phyloP scores from a whole-genome alignment of 37 sponge, comb jelly and placozoan species.

The Petrosia ficiformis region DNA sequence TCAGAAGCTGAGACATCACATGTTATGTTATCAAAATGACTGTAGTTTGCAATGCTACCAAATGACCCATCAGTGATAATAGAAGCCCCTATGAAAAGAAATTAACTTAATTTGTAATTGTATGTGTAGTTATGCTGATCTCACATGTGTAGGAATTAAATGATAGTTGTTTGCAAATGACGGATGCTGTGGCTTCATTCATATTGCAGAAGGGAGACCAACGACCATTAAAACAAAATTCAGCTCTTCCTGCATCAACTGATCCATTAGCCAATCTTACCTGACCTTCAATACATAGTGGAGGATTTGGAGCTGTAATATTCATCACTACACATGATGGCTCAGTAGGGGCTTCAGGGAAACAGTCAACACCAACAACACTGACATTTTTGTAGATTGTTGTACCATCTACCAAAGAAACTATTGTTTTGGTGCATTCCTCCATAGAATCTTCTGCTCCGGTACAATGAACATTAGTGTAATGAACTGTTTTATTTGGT shows the following conservation, averaged over 20 bases:
- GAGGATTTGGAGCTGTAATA: not conserved
- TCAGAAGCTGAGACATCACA: not conserved
- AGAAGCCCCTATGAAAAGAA: slow-evolving; percentile 8
- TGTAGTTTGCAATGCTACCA: not conserved
- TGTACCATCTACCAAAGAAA: not conserved
- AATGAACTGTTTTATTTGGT: not conserved
- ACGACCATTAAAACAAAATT: not conserved
- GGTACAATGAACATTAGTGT: not conserved
- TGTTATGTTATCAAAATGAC: not conserved
- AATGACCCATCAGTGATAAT: not conserved
- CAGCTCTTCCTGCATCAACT: not conserved
- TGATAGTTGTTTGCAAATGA: not conserved
- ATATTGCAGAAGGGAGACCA: not conserved
- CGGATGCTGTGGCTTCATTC: not conserved
- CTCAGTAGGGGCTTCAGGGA: not conserved
- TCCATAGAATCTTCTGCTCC: not conserved
- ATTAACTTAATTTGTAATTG: not conserved
- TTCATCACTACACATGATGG: not conserved
- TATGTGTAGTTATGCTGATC: not conserved
- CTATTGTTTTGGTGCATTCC: not conserved
- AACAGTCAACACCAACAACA: not conserved
- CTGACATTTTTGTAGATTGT: not conserved
- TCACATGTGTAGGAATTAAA: not conserved
- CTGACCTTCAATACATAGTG: not conserved
- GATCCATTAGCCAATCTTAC: not conserved